Percentiles rank a stretch among this genome's conserved stretches.
phyloP scores from a whole-genome alignment of 2,888 invertebrate genomes.

The Cerastis leucographa region DNA sequence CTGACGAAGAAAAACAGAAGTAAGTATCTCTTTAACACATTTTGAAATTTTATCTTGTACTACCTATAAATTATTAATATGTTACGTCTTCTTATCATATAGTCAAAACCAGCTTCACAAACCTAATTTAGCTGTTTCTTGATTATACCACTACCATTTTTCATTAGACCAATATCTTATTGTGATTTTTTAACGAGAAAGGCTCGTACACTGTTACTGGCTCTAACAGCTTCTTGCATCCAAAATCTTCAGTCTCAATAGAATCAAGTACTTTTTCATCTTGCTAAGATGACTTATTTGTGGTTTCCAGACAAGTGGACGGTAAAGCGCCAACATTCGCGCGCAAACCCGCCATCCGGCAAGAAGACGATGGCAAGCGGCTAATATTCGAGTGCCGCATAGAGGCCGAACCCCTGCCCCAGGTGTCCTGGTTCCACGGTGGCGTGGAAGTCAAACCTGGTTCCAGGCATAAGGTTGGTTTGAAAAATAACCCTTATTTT shows the following conservation, averaged over 20 bases:
- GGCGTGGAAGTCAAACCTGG: constrained; percentile 95
- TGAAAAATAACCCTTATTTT: neutral
- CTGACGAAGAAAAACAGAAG: constrained; percentile 98
- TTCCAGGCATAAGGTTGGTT: constrained; percentile 95
- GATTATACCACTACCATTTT: neutral
- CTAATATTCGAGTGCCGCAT: constrained; percentile 98
- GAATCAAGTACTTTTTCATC: neutral
- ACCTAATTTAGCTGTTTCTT: neutral
- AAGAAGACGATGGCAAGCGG: constrained; percentile 98
- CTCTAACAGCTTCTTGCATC: neutral
- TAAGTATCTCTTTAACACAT: constrained; percentile 90
- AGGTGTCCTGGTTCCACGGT: constrained; percentile 97
- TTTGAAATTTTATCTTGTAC: neutral
- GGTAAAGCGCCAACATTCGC: constrained; percentile 99
- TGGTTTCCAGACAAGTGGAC: constrained; percentile 96
- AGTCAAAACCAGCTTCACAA: neutral
- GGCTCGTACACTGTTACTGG: neutral
- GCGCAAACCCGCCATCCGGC: constrained; percentile 99
- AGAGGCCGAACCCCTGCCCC: constrained; percentile 97
- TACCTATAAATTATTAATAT: neutral
- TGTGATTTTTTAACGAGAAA: neutral
- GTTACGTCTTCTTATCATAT: neutral
- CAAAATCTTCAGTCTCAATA: neutral
- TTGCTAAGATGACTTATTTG: neutral
- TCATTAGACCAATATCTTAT: too few relatives aligned